A percentile compares a stretch with the other conserved stretches of the same genome.
Conservation (phyloP, 2,888 invertebrate genomes). For the Coenonympha glycerion region DNA sequence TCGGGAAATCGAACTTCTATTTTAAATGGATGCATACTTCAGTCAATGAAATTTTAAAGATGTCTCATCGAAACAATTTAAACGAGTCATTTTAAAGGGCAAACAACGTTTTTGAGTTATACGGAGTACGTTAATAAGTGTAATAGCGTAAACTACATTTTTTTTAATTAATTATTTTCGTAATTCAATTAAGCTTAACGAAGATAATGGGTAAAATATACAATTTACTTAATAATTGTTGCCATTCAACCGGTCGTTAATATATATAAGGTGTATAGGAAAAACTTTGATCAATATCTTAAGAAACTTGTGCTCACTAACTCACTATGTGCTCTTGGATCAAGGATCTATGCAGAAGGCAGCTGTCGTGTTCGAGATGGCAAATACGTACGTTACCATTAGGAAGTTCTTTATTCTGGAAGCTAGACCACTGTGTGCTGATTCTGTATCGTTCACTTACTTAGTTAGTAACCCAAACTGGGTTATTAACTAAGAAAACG, state of each 20-base stretch:
- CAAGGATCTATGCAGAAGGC: no score
- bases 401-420: no score
- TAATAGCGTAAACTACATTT: background rate
- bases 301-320: no score
- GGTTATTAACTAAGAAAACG: no score
- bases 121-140: conserved; percentile 10
- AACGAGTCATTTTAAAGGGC: conserved; percentile 20
- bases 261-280: background rate
- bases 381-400: no score
- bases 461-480: no score
- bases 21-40: conserved; percentile 9
- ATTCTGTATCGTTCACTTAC: no score
- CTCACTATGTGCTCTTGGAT: no score
- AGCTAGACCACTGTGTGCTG: no score
- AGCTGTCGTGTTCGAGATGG: no score
- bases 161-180: background rate
- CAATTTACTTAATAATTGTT: background rate
- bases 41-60: conserved; percentile 24
- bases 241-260: background rate
- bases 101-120: conserved; percentile 15
- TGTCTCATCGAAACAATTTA: conserved; percentile 21
- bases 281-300: no score
- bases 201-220: background rate
- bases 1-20: conserved; percentile 12
- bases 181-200: background rate